Conservation (phyloP, 2,888 invertebrate genomes). For the Melanargia galathea region DNA sequence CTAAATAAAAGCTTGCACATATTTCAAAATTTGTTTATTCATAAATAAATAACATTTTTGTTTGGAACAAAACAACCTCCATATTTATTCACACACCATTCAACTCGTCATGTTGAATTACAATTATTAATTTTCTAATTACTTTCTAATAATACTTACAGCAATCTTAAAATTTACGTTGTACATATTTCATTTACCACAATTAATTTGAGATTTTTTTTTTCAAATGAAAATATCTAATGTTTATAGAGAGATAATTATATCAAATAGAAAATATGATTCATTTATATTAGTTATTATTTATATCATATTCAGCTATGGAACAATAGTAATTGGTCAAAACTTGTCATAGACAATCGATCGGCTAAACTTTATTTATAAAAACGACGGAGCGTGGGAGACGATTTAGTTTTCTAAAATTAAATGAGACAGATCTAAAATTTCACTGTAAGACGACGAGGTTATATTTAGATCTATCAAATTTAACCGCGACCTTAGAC, state of each 20-base stretch:
- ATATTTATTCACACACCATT: conserved; percentile 78
- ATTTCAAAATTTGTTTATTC: conserved; percentile 82
- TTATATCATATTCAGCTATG: conserved; percentile 45
- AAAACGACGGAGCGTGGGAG: neutral
- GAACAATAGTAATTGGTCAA: conserved; percentile 70
- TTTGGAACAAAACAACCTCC: conserved; percentile 82
- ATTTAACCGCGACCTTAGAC: conserved; percentile 19
- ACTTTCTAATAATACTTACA: conserved; percentile 81
- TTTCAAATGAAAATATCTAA: conserved; percentile 69
- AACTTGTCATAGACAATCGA: conserved; percentile 38
- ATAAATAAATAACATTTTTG: conserved; percentile 83
- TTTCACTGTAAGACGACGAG: conserved; percentile 5
- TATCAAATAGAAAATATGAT: conserved; percentile 66
- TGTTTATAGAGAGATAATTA: conserved; percentile 78
- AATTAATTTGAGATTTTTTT: conserved; percentile 80
- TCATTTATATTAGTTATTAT: conserved; percentile 35
- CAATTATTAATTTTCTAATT: conserved; percentile 78
- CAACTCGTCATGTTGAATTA: conserved; percentile 77
- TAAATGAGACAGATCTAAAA: conserved; percentile 20
- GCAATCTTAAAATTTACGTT: conserved; percentile 77
- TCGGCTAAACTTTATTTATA: conserved; percentile 22
- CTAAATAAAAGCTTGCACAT: conserved; percentile 42
- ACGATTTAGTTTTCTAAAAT: conserved; percentile 17
- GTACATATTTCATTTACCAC: conserved; percentile 80
- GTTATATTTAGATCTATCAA: conserved; percentile 17